phyloP scores from a whole-genome alignment of 2,888 invertebrate genomes.

The Agrochola litura region DNA sequence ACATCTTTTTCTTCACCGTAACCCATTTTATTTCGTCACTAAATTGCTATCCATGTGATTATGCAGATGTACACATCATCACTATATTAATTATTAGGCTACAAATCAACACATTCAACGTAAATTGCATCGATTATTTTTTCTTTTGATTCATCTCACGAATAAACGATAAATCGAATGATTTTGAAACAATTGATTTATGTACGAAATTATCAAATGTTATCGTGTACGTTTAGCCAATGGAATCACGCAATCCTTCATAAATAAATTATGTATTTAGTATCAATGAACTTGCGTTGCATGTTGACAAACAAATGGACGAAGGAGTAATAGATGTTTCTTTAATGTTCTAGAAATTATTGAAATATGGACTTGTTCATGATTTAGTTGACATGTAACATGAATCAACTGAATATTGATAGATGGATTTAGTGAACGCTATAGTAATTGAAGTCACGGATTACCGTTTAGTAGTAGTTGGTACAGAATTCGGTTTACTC shows the following conservation, averaged over 20 bases:
- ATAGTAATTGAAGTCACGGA: background rate
- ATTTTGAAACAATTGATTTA: constrained; percentile 46
- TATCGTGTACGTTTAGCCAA: constrained; percentile 8
- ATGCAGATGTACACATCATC: background rate
- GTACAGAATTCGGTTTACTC: background rate
- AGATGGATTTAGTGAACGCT: constrained; percentile 16
- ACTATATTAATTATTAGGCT: background rate
- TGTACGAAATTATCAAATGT: constrained; percentile 30
- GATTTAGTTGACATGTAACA: constrained; percentile 6
- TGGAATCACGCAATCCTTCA: constrained; percentile 52
- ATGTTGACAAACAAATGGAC: constrained; percentile 53
- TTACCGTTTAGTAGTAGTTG: background rate
- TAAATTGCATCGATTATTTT: background rate
- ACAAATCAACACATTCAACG: constrained; percentile 18
- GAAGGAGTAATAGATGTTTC: constrained; percentile 8
- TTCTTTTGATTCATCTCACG: constrained; percentile 1
- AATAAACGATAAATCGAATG: constrained; percentile 11
- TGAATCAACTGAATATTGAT: constrained; percentile 29
- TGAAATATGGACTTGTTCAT: constrained; percentile 16
- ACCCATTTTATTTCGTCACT: background rate
- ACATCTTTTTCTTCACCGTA: background rate
- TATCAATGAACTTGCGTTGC: constrained; percentile 56
- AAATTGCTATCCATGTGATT: background rate
- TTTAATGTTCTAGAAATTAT: constrained; percentile 40
- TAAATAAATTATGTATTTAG: constrained; percentile 45